Conservation (phyloP, 2,113 vertebrate species). For the Bubo blakistoni region DNA sequence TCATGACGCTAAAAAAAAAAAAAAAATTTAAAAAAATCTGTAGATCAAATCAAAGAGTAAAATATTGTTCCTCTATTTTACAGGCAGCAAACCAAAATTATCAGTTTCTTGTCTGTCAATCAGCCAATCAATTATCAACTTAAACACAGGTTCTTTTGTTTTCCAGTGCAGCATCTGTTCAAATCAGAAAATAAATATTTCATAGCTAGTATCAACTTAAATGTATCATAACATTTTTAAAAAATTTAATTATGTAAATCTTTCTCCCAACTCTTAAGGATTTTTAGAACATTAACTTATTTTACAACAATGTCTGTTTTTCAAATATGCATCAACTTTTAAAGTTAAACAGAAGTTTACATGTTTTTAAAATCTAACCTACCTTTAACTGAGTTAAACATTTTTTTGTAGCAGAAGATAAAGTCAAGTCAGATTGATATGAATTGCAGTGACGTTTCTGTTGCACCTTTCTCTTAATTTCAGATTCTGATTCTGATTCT, state of each 20-base stretch:
- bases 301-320: neutral
- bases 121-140: neutral
- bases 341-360: neutral
- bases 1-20: neutral
- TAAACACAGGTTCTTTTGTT: neutral
- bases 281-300: neutral
- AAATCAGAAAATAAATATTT: neutral
- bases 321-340: neutral
- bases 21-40: neutral
- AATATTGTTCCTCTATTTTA: neutral
- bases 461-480: constrained; percentile 76
- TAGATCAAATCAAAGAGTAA: neutral
- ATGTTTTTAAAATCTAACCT: constrained; percentile 4
- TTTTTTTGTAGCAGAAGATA: constrained; percentile 72
- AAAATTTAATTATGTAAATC: neutral
- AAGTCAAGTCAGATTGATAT: constrained; percentile 43
- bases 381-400: constrained; percentile 75
- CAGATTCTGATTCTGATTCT: constrained; percentile 67
- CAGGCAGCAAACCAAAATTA: neutral
- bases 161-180: neutral
- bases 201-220: neutral
- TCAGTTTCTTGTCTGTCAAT: neutral
- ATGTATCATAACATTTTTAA: rapidly evolving
- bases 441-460: constrained; percentile 71
- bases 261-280: neutral